Conservation (phyloP, 2,113 vertebrate species). For the Meleagris gallopavo region DNA sequence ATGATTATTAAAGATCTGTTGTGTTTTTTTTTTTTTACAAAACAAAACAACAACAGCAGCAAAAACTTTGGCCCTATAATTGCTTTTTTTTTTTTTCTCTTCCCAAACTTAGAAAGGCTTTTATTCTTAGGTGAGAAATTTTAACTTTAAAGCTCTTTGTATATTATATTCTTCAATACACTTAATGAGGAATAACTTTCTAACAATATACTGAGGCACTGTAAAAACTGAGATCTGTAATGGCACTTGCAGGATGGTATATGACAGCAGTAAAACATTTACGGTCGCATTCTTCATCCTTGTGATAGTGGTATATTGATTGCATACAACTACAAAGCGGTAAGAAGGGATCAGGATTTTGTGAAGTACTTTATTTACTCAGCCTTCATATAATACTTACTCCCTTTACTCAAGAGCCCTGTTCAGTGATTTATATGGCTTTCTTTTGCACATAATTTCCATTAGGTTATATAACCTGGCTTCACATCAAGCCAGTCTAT, state of each 20-base stretch:
- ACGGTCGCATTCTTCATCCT: neutral
- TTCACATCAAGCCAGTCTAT: fast-evolving
- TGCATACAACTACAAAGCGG: neutral
- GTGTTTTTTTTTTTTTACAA: neutral
- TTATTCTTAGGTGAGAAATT: neutral
- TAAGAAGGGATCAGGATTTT: neutral
- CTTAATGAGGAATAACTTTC: neutral
- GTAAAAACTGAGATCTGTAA: neutral
- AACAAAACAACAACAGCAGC: too few species aligned
- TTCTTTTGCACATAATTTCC: neutral
- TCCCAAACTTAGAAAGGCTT: neutral
- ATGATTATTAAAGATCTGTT: neutral
- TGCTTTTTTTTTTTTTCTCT: neutral
- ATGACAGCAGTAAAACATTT: neutral
- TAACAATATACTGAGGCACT: neutral
- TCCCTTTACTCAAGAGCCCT: neutral
- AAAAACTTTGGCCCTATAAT: neutral
- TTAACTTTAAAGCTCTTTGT: neutral
- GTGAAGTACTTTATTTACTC: neutral
- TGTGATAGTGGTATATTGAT: neutral
- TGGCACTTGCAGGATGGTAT: neutral
- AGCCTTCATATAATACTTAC: neutral
- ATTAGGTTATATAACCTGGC: neutral
- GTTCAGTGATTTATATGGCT: neutral
- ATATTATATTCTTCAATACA: neutral